phyloP scores from a whole-genome alignment of 2,888 invertebrate species.

The Azorinus chamasolen region DNA sequence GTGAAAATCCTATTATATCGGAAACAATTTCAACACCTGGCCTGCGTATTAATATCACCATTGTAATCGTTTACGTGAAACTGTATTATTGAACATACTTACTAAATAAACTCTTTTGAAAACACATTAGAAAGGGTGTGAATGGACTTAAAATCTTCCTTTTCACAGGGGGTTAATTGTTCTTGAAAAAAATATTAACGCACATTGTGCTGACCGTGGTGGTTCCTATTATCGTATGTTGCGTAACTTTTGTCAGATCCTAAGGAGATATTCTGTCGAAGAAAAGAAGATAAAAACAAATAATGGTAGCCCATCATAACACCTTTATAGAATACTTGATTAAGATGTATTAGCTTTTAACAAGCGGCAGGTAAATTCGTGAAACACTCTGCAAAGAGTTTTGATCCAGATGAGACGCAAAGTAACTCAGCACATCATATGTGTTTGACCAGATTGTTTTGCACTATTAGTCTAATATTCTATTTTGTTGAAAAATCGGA shows the following conservation, averaged over 20 bases:
- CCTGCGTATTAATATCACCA: constrained; percentile 51
- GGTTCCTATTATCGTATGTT: too few relatives aligned
- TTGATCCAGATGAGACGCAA: too few relatives aligned
- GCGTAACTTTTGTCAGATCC: too few relatives aligned
- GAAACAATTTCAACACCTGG: constrained; percentile 57
- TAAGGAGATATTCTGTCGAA: neutral
- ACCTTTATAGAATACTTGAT: constrained; percentile 12
- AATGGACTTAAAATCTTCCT: neutral
- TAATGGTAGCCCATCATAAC: neutral
- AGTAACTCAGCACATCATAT: too few relatives aligned
- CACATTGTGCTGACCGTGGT: neutral
- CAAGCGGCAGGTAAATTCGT: too few relatives aligned
- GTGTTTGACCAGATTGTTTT: too few relatives aligned
- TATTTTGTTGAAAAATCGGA: too few relatives aligned
- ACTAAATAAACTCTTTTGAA: too few relatives aligned
- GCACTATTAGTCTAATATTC: too few relatives aligned
- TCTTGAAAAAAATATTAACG: constrained; percentile 10
- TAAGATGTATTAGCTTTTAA: neutral
- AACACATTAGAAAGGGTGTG: neutral
- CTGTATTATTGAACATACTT: constrained; percentile 6
- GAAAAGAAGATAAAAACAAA: constrained; percentile 3
- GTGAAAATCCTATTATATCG: constrained; percentile 50
- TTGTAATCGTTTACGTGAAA: constrained; percentile 27
- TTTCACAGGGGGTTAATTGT: constrained; percentile 1
- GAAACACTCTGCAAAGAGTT: too few relatives aligned